phyloP scores from a whole-genome alignment of 2,888 invertebrate species.

The Cosmia trapezina region DNA sequence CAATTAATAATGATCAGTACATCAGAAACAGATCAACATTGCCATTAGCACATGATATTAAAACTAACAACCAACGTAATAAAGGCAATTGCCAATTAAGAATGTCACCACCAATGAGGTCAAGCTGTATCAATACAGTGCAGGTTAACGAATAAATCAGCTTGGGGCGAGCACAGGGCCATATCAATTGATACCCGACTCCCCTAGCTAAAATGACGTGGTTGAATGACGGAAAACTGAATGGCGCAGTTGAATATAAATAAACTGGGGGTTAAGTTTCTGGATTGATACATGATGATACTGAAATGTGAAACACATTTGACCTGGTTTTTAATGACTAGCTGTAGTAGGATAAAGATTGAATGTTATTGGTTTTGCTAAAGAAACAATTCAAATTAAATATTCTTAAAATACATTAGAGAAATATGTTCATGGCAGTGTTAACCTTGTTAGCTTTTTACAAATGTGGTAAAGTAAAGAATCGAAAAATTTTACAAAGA shows the following conservation, averaged over 20 bases:
- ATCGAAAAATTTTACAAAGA: constrained; percentile 25
- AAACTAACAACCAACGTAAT: constrained; percentile 60
- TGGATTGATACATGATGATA: constrained; percentile 9
- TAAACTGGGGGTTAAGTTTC: constrained; percentile 52
- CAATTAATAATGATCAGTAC: constrained; percentile 3
- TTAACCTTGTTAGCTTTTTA: constrained; percentile 42
- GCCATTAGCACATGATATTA: constrained; percentile 50
- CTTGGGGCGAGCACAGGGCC: constrained; percentile 82
- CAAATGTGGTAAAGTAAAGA: constrained; percentile 22
- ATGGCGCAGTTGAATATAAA: constrained; percentile 64
- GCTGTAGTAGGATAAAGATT: neutral
- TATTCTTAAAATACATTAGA: constrained; percentile 14
- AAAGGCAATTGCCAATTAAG: constrained; percentile 72
- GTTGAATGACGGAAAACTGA: constrained; percentile 65
- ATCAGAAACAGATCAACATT: constrained; percentile 27
- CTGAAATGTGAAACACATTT: constrained; percentile 11
- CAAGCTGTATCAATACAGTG: constrained; percentile 80
- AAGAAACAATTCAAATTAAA: constrained; percentile 9
- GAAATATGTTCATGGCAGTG: constrained; percentile 35
- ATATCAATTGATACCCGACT: constrained; percentile 82
- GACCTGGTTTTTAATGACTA: neutral
- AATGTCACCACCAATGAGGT: constrained; percentile 78
- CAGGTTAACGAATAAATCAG: constrained; percentile 89
- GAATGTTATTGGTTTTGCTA: neutral
- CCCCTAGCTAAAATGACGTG: constrained; percentile 72